Evolutionary conservation across 1,140 invertebrate genomes (phyloP).

Genomic region (Aphelenchoides avenae): DNA sequence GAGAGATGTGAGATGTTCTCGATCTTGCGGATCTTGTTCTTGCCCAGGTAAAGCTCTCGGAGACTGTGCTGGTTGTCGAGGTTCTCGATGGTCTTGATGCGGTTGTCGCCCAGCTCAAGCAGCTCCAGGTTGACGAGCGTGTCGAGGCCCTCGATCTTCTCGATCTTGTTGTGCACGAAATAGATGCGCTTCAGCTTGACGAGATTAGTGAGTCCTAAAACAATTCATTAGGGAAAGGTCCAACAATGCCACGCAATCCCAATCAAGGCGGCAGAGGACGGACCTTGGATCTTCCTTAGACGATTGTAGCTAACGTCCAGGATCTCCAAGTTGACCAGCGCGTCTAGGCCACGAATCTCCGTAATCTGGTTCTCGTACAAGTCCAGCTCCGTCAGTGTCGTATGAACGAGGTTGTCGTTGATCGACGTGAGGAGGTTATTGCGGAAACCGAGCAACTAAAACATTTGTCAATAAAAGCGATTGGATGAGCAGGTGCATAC

Average conservation of each 20-base stretch:
- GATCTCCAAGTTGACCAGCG: conserved; percentile 78
- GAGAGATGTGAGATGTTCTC: conserved; percentile 74
- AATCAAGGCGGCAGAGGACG: too few species aligned
- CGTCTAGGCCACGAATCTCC: conserved; percentile 78
- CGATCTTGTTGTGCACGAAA: conserved; percentile 85
- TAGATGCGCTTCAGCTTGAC: conserved; percentile 78
- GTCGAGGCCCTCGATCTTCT: conserved; percentile 84
- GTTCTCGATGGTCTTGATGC: too few species aligned
- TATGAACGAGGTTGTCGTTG: conserved; percentile 20
- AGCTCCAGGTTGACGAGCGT: too few species aligned
- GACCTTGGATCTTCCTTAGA: conserved; percentile 78
- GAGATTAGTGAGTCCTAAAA: conserved; percentile 77
- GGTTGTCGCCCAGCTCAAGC: too few species aligned
- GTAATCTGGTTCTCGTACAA: conserved; percentile 80
- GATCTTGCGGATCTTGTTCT: conserved; percentile 89
- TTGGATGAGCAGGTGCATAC: conserved; percentile 3
- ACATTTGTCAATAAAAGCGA: neutral
- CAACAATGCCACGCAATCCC: conserved; percentile 74
- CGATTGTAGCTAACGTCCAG: conserved; percentile 93
- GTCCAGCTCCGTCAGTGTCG: conserved; percentile 78
- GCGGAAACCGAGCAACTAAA: conserved; percentile 24
- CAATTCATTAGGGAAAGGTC: conserved; percentile 74
- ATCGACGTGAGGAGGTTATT: conserved; percentile 24
- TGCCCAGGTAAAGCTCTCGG: conserved; percentile 78
- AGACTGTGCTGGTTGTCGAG: conserved; percentile 60